Conservation (phyloP, 2,888 invertebrate species). For the Lepas anatifera region DNA sequence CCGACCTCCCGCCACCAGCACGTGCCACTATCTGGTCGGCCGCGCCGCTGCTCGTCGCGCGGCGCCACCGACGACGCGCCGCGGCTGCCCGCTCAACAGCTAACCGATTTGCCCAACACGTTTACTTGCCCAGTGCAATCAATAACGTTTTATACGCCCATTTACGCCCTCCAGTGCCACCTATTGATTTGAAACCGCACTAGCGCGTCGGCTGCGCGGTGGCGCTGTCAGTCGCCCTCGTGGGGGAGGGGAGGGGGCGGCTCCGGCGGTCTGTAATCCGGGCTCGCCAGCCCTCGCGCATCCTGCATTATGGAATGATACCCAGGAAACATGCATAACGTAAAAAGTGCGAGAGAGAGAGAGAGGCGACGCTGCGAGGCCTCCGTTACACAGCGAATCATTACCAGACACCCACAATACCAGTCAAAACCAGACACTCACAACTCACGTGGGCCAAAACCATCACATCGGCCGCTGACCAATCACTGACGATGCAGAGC, state of each 20-base stretch:
- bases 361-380: background rate
- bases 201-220: background rate
- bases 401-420: too few relatives aligned
- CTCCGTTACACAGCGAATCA: background rate
- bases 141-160: slow-evolving; percentile 10
- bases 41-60: background rate
- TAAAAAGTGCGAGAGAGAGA: background rate
- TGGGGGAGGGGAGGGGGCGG: background rate
- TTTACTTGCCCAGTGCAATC: slow-evolving; percentile 9
- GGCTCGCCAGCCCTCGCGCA: background rate
- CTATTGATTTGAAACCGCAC: slow-evolving; percentile 7
- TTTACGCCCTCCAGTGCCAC: slow-evolving; percentile 2
- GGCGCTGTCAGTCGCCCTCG: background rate
- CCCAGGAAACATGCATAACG: slow-evolving; percentile 8
- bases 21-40: background rate
- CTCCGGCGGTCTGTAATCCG: background rate
- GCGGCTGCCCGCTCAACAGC: background rate
- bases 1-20: background rate
- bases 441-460: background rate
- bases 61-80: background rate
- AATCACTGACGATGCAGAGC: too few relatives aligned
- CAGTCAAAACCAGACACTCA: background rate
- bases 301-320: background rate
- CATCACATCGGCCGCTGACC: too few relatives aligned
- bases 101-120: slow-evolving; percentile 12